Percentiles rank a stretch among this genome's conserved stretches.
Evolutionary conservation across 2,888 invertebrate species (phyloP).

Genomic region (Calephelis perditalis): DNA sequence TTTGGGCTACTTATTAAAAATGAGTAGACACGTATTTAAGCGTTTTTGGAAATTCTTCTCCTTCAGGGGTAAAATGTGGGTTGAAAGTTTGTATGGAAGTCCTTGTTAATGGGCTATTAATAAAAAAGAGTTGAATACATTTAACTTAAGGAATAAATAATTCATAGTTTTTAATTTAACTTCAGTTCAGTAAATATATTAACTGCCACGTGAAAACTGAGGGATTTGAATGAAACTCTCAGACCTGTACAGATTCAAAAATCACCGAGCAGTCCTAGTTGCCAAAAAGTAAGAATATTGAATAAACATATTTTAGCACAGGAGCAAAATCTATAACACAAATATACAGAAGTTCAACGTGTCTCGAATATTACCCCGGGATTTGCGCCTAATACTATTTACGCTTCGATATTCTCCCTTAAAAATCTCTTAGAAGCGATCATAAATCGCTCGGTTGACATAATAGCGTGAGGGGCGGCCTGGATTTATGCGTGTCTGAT

Average conservation of each 20-base stretch:
- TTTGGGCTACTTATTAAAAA: too few relatives aligned
- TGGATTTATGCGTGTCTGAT: slow-evolving; percentile 74
- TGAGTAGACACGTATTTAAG: too few relatives aligned
- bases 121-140: too few relatives aligned
- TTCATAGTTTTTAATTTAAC: too few relatives aligned
- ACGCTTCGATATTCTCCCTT: slow-evolving; percentile 55
- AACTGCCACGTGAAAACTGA: background rate
- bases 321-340: slow-evolving; percentile 5
- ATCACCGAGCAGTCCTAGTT: background rate
- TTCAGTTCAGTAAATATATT: too few relatives aligned
- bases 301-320: slow-evolving; percentile 6
- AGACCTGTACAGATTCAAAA: too few relatives aligned
- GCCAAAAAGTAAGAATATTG: background rate
- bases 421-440: slow-evolving; percentile 68
- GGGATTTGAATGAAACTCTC: background rate
- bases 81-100: too few relatives aligned
- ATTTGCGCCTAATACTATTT: slow-evolving; percentile 51
- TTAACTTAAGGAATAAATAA: too few relatives aligned
- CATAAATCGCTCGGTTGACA: slow-evolving; percentile 74
- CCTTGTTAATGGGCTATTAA: too few relatives aligned
- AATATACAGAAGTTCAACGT: slow-evolving; percentile 12
- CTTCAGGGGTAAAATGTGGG: too few relatives aligned
- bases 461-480: slow-evolving; percentile 69
- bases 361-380: slow-evolving; percentile 20
- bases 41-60: too few relatives aligned